Evolutionary conservation across 2,113 vertebrate species (phyloP).

Genomic region (Corythornis cristatus): DNA sequence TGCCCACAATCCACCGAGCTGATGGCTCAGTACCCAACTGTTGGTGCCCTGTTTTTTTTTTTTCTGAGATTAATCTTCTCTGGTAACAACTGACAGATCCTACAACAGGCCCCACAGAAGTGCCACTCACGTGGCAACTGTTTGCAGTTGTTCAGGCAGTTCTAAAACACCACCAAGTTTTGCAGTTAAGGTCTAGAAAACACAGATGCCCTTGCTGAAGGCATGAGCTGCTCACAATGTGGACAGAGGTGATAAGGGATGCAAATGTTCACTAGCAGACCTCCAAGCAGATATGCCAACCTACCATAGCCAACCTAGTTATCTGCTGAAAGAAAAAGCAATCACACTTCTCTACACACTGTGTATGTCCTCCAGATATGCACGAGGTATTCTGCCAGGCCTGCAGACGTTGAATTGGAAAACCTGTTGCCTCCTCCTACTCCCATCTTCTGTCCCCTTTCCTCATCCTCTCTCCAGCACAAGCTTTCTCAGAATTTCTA

Average conservation of each 20-base stretch:
- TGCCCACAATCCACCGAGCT: background rate
- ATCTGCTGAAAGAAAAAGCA: background rate
- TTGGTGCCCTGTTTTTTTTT: background rate
- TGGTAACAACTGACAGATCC: background rate
- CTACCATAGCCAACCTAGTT: background rate
- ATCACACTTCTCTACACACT: background rate
- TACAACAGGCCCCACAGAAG: background rate
- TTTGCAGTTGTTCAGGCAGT: background rate
- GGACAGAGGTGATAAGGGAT: background rate
- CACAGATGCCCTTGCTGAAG: background rate
- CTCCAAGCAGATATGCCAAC: background rate
- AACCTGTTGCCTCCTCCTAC: background rate
- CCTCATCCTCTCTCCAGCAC: background rate
- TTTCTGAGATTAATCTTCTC: background rate
- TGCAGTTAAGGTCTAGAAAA: background rate
- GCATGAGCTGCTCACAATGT: rapidly evolving
- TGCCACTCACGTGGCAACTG: rapidly evolving
- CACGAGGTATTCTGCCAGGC: background rate
- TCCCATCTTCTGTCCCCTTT: background rate
- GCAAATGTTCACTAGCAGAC: background rate
- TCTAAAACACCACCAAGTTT: background rate
- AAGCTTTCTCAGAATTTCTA: background rate
- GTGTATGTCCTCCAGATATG: background rate
- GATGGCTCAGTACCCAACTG: background rate
- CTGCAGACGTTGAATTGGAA: background rate